These are phyloP conservation scores for Spicauda simplicius DNA, from an alignment of 2,888 invertebrate genomes.

Conservation along the genomic window DNA sequence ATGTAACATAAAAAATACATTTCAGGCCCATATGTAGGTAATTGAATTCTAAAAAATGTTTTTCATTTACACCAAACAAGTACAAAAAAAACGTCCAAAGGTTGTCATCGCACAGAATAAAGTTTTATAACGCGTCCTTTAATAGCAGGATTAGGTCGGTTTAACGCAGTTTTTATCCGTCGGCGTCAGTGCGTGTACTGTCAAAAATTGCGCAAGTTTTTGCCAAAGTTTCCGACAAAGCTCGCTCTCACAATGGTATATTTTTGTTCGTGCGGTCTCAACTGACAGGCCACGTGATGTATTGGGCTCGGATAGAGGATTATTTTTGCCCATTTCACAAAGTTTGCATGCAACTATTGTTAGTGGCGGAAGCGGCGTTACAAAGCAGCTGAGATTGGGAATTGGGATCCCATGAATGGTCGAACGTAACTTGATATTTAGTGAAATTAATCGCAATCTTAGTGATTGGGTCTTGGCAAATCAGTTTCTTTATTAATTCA, in stretches of 20 bases:
- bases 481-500: not conserved
- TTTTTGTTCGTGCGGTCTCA: constrained; percentile 82
- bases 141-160: constrained; percentile 47
- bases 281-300: constrained; percentile 83
- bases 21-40: too few species aligned
- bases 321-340: constrained; percentile 84
- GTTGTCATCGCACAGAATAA: constrained; percentile 28
- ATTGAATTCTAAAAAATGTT: too few species aligned
- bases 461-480: not conserved
- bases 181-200: constrained; percentile 63
- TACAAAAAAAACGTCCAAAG: too few species aligned
- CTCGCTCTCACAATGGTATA: constrained; percentile 73
- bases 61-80: too few species aligned
- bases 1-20: too few species aligned
- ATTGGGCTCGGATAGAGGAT: constrained; percentile 78
- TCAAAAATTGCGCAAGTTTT: constrained; percentile 81
- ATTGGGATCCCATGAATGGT: constrained; percentile 67
- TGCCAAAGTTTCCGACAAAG: constrained; percentile 78
- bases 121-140: constrained; percentile 15
- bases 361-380: constrained; percentile 76
- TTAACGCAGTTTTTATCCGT: constrained; percentile 52
- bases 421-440: constrained; percentile 62
- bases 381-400: constrained; percentile 75
- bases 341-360: constrained; percentile 83
- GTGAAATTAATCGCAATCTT: constrained; percentile 7